Evolutionary conservation across 2,797 vertebrate species (phyloP).

Genomic region (Dendrocincla tyrannina): DNA sequence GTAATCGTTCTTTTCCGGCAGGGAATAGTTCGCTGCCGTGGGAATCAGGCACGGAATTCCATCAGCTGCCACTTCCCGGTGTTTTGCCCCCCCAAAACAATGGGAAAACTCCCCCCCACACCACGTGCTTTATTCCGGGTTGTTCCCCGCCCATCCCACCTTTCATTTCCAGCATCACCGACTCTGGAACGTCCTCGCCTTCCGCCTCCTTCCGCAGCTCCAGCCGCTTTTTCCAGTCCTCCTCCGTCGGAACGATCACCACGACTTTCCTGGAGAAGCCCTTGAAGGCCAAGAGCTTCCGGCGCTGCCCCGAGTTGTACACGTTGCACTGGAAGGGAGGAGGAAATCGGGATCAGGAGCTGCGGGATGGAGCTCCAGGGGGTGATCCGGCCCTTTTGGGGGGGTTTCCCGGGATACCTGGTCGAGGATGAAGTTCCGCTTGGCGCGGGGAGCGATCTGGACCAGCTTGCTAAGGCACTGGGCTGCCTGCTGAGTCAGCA

Average conservation of each 20-base stretch:
- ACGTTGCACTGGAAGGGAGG: background rate
- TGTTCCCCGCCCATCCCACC: background rate
- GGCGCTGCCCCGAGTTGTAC: slow-evolving; percentile 7
- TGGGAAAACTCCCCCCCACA: too few species aligned
- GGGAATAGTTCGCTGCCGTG: background rate
- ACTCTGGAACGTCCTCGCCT: background rate
- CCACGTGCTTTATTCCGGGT: background rate
- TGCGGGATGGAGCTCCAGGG: background rate
- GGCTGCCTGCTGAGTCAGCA: background rate
- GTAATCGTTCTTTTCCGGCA: background rate
- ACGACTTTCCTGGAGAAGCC: background rate
- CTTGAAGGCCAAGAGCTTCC: slow-evolving; percentile 3
- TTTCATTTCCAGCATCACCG: background rate
- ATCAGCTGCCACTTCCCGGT: background rate
- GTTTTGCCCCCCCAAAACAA: too few species aligned
- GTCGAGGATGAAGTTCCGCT: slow-evolving; percentile 4
- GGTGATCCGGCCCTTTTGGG: too few species aligned
- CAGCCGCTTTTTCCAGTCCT: background rate
- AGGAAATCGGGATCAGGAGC: background rate
- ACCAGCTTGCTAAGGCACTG: slow-evolving; percentile 34
- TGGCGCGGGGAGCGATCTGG: background rate
- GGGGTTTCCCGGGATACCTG: background rate
- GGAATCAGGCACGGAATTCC: too few species aligned
- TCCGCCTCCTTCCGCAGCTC: background rate
- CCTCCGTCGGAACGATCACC: background rate